Evolutionary conservation across 2,888 invertebrate genomes (phyloP), one percentile per base, ranked within the genome.

Genomic region (Lasioglossum morio): DNA sequence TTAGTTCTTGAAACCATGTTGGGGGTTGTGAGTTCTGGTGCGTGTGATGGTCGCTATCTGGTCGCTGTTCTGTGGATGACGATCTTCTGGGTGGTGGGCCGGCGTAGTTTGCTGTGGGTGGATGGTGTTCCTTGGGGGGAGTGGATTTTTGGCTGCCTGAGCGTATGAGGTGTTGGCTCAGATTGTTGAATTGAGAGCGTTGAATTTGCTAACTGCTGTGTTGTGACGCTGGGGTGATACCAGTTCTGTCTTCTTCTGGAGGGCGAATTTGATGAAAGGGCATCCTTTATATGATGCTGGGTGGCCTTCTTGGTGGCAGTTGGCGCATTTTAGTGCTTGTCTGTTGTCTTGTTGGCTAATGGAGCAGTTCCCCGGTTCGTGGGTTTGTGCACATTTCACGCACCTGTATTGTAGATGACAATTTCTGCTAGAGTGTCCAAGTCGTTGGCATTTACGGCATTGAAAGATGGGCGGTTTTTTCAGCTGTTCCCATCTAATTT

Each of bases 401-500:
- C 72, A 77, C 5, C 37, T 77, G 34, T 4, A 53, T 34, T 23
- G 4, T 0, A 77, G 7, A 1, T 40, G 4, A 7, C 77, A 77
- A 5, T 77, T 77, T 7, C 1, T 30, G 23, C 48, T 77, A 19
- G 69, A 12, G 7, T 77, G 77, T 5, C 66, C 69, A 0, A 69
- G 12, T 34, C 66, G 4, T 34, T 77, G 77, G 69, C 77, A 77
- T 19, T 48, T 66, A 4, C 30, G 23, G 30, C 66, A 77, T 48
- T 66, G 77, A 23, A 77, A 66, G 1, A 69, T 46, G 27, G n/a
- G 7, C 0, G 27, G 7, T 48, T 66, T 77, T 19, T 19, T 43
- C 12, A 77, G 46, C 8, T 69, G 40, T n/a, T 77, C 77, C 77
- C 77, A 77, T 46, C 46, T 53, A 23, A 69, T 30, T 19, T 1